Conservation (phyloP, 37 sponge, comb jelly and placozoan species). For the Cliona cf. orientalis region DNA sequence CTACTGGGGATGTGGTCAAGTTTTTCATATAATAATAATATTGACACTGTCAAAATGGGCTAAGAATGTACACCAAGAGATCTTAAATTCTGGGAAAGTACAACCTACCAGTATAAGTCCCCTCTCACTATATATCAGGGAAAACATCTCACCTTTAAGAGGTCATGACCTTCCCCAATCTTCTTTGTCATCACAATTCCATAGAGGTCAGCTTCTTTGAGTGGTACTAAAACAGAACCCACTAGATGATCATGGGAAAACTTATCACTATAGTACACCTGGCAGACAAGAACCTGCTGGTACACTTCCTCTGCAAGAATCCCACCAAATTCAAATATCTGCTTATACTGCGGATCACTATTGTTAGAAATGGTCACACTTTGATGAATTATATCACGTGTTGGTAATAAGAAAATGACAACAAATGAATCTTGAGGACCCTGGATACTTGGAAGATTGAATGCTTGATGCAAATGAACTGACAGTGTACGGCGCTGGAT, state of each 20-base stretch:
- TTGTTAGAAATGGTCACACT: slow-evolving; percentile 4
- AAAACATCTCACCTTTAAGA: slow-evolving; percentile 20
- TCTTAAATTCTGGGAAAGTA: background rate
- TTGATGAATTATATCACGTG: slow-evolving; percentile 42
- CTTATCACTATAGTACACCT: slow-evolving; percentile 20
- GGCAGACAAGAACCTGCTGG: slow-evolving; percentile 31
- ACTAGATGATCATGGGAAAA: slow-evolving; percentile 13
- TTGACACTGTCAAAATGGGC: no score
- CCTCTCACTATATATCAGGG: no score
- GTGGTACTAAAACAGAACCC: slow-evolving; percentile 25
- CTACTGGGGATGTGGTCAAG: no score
- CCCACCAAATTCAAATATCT: slow-evolving; percentile 65
- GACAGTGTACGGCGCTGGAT: slow-evolving; percentile 46
- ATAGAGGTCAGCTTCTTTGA: slow-evolving; percentile 48
- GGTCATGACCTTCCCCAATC: background rate
- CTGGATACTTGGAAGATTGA: background rate
- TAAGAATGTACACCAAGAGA: slow-evolving; percentile 4
- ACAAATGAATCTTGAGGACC: slow-evolving; percentile 17
- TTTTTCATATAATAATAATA: no score
- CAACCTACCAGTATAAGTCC: no score
- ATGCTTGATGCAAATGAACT: slow-evolving; percentile 34
- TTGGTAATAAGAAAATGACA: slow-evolving; percentile 47
- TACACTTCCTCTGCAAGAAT: slow-evolving; percentile 31
- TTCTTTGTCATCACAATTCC: slow-evolving; percentile 19
- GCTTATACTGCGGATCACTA: slow-evolving; percentile 30